Evolutionary conservation across 2,113 vertebrate genomes (phyloP).

Genomic region (Aviceda subcristata): DNA sequence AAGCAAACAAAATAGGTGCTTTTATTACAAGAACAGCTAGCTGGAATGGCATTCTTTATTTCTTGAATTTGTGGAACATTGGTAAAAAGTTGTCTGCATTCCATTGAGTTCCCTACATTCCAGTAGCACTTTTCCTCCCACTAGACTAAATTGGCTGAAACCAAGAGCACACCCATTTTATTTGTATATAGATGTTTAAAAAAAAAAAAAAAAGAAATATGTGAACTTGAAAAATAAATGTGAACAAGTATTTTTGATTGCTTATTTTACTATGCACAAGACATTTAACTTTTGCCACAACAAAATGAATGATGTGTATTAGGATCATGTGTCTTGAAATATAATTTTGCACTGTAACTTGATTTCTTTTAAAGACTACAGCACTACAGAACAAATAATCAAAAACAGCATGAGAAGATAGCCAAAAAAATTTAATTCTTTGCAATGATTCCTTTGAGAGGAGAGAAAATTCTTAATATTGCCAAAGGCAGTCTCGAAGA

Average conservation of each 20-base stretch:
- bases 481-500: neutral
- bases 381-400: slow-evolving; percentile 54
- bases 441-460: neutral
- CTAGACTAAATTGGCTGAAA: slow-evolving; percentile 43
- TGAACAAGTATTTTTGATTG: slow-evolving; percentile 73
- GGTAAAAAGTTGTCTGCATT: slow-evolving; percentile 68
- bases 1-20: slow-evolving; percentile 66
- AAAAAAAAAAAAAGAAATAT: slow-evolving; percentile 32
- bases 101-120: slow-evolving; percentile 71
- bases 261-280: slow-evolving; percentile 75
- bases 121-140: slow-evolving; percentile 43
- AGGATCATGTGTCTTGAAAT: slow-evolving; percentile 61
- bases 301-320: slow-evolving; percentile 12
- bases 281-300: slow-evolving; percentile 64
- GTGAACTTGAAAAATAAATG: slow-evolving; percentile 78
- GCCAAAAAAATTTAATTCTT: neutral
- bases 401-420: neutral
- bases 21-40: slow-evolving; percentile 57
- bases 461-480: neutral
- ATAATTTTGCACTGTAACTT: slow-evolving; percentile 70
- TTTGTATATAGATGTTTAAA: slow-evolving; percentile 68
- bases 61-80: slow-evolving; percentile 51
- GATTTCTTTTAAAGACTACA: slow-evolving; percentile 11
- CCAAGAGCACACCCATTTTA: slow-evolving; percentile 64
- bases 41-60: slow-evolving; percentile 61